Evolutionary conservation across 2,113 vertebrate genomes (phyloP).

Genomic region (Menura novaehollandiae): DNA sequence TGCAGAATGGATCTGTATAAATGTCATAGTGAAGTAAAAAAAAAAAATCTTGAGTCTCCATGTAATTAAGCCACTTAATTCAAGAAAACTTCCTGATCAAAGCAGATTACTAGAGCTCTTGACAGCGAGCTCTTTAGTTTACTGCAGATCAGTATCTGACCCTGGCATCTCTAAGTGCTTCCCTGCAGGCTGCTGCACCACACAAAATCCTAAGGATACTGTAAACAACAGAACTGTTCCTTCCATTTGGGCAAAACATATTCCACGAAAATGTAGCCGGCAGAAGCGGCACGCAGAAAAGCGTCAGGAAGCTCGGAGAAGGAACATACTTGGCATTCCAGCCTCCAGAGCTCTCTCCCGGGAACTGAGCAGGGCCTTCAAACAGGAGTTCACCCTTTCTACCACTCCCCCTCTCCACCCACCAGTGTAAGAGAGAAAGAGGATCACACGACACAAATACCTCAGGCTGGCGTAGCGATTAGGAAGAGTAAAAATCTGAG

Average conservation of each 20-base stretch:
- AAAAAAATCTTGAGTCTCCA: neutral
- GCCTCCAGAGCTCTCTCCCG: neutral
- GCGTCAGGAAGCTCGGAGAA: neutral
- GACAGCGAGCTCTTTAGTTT: neutral
- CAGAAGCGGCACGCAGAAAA: neutral
- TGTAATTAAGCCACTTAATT: neutral
- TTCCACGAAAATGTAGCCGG: neutral
- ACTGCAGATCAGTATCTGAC: neutral
- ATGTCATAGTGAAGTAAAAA: neutral
- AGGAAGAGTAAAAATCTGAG: neutral
- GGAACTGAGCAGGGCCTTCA: neutral
- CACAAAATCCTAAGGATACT: neutral
- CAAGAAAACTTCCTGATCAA: neutral
- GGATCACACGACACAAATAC: neutral
- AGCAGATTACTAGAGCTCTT: neutral
- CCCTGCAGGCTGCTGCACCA: neutral
- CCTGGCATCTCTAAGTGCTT: neutral
- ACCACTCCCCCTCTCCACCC: neutral
- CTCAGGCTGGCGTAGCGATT: neutral
- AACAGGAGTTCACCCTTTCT: neutral
- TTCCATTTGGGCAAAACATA: neutral
- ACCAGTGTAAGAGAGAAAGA: neutral
- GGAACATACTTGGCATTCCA: conserved; percentile 52
- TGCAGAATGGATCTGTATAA: neutral
- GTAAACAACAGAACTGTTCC: neutral